Evolutionary conservation across 1,140 invertebrate genomes (phyloP), one percentile per base, ranked within the genome.

Genomic region (Batillaria attramentaria): DNA sequence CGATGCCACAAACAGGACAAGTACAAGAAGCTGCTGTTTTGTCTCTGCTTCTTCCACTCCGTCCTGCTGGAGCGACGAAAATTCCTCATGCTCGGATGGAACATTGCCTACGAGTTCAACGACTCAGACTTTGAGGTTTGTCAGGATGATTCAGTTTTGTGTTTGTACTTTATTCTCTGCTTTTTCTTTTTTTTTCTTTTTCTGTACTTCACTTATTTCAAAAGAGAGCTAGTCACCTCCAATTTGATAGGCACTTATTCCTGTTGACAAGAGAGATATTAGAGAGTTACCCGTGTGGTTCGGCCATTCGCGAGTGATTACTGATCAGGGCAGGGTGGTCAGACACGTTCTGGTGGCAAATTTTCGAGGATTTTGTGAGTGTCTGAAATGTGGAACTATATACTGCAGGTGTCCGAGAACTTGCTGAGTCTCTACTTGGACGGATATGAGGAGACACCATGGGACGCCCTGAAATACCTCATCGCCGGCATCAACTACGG

Each of bases 111-210:
- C 80, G 95, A 95, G 87, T 97, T 97, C 88, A 97, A 96, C 86
- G 95, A 97, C 89, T 95, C 95, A 0, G 96, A 97, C 90, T 97
- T 96, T 92, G 95, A 96, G 91, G 95, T 95, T 88, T 92, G 79
- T 72, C 5, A 28, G 24, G 13, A 5, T 24, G 10, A 8, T 50
- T 10, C 24, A 24, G 10, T 24, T 50, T 10, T 50, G 46, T 50
- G 46, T 50, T 50, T 50, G 46, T 10, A 50, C 24, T 13, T 13
- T 10, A 50, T 50, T 50, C 8, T 10, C 24, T 50, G 10, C 24
- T 50, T 50, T 24, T 50, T 50, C 24, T 50, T 24, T 50, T 50
- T 50, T 50, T 50, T 50, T 50, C 46, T 50, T 50, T 50, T 24
- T 50, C 24, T 50, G 10, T 50, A 24, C 10, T 10, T 10, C 10